A percentile compares a stretch with the other conserved stretches of the same genome.
phyloP scores from a whole-genome alignment of 2,888 invertebrate species.

The Syrphus vitripennis region DNA sequence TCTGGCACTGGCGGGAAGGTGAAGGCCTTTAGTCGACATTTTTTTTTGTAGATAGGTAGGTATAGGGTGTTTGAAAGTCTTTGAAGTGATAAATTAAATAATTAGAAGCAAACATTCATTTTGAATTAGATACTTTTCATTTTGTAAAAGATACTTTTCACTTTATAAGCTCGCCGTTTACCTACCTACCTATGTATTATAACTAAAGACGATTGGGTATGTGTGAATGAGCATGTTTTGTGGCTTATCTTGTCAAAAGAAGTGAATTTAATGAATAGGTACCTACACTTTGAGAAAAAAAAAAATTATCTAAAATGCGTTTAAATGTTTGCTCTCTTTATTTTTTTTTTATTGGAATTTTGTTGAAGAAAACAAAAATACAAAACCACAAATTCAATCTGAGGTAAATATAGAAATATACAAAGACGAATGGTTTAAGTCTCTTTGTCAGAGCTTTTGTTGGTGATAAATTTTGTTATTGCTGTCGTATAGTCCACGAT shows the following conservation, averaged over 20 bases:
- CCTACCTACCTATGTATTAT: neutral
- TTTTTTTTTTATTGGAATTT: conserved; percentile 18
- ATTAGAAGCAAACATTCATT: conserved; percentile 11
- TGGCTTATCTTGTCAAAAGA: conserved; percentile 16
- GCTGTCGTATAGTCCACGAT: conserved; percentile 47
- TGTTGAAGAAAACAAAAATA: neutral
- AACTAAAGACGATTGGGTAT: neutral
- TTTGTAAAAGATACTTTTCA: neutral
- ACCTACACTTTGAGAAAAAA: too few species aligned
- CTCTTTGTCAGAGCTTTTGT: conserved; percentile 15
- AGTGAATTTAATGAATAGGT: neutral
- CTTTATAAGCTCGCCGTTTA: neutral
- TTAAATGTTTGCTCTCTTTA: neutral
- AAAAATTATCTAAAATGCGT: too few species aligned
- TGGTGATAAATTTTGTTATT: conserved; percentile 48
- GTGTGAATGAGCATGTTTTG: conserved; percentile 21
- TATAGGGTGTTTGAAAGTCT: neutral
- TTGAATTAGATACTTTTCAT: conserved; percentile 35
- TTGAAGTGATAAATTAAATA: conserved; percentile 34
- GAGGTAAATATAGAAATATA: conserved; percentile 29
- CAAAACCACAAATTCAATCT: neutral
- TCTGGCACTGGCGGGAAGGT: neutral
- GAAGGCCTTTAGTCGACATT: neutral
- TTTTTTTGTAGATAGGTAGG: too few species aligned
- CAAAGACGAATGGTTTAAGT: conserved; percentile 3